Base-by-base conservation (phyloP, 2,888 invertebrate species). In the Morpho helenor region DNA sequence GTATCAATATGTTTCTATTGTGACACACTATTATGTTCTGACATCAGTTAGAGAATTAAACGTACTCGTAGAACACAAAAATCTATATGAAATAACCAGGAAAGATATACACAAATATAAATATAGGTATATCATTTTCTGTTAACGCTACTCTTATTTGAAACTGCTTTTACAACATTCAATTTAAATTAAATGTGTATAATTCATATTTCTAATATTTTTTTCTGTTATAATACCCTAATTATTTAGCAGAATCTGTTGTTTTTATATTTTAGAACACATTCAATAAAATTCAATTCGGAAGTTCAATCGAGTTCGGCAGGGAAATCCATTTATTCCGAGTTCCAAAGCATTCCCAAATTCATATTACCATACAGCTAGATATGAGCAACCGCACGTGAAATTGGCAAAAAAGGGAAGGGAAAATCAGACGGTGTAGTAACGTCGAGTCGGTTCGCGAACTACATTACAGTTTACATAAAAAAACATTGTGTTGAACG, bases 401-500 rank as follows among this genome's bases (percentile, higher is more conserved):
- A 87, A 87, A 88, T 86, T 87, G 84, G 73, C 69, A 80, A 83
- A 80, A 76, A 76, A 67, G 44, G 74, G 74, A 75, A 72, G 72
- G 76, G 79, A 81, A 82, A 86, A 87, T 82, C 81, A 80, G 78
- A 77, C 74, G 73, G 75, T 62, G 80, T 75, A 81, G 84, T 77
- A 79, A 78, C 82, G 77, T 80, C 84, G 81, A 79, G 84, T 83
- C 82, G 82, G 84, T 86, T 84, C 85, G 74, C 82, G 86, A 86
- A 86, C 87, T 88, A 90, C 88, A 87, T 88, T 88, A 87, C 87
- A 89, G 87, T 89, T 89, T 87, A 90, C 90, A 90, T 88, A 90
- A 90, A 90, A 43, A 89, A 90, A 90, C 89, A 89, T 87, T 88
- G 86, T 85, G 88, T 86, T 87, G 82, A 88, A 89, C 87, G 89